A percentile compares a stretch with the other conserved stretches of the same genome.
phyloP scores from a whole-genome alignment of 2,888 invertebrate species.

The Morpho achilles region DNA sequence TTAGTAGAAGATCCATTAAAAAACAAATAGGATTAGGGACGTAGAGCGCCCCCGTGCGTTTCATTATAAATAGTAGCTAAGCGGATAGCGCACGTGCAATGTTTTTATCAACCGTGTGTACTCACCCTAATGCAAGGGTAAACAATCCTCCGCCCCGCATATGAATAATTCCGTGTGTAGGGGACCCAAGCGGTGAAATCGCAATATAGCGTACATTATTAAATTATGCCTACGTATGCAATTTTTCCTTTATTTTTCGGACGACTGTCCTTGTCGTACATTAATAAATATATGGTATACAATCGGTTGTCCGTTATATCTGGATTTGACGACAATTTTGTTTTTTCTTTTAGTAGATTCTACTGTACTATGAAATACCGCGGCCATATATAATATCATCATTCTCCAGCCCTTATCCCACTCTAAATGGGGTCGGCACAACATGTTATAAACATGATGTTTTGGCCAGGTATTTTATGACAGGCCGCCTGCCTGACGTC shows the following conservation, averaged over 20 bases:
- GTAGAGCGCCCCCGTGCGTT: slow-evolving; percentile 37
- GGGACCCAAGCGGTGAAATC: slow-evolving; percentile 49
- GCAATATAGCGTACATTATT: slow-evolving; percentile 72
- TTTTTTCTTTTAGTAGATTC: too few relatives aligned
- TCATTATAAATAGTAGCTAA: slow-evolving; percentile 67
- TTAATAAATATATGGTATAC: too few relatives aligned
- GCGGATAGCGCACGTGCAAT: slow-evolving; percentile 70
- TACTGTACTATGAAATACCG: too few relatives aligned
- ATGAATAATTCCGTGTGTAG: slow-evolving; percentile 68
- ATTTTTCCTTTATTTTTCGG: slow-evolving; percentile 17
- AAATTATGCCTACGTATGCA: slow-evolving; percentile 54
- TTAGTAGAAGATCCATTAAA: slow-evolving; percentile 23
- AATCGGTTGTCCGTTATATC: too few relatives aligned
- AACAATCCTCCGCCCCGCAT: slow-evolving; percentile 59
- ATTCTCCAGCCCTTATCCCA: too few relatives aligned
- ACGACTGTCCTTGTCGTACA: too few relatives aligned
- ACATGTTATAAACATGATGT: too few relatives aligned
- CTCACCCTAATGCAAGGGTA: slow-evolving; percentile 53
- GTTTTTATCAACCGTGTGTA: slow-evolving; percentile 55
- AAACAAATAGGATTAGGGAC: slow-evolving; percentile 51
- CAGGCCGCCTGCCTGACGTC: too few relatives aligned
- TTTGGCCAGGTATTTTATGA: too few relatives aligned
- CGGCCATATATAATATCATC: too few relatives aligned
- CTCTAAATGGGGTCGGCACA: too few relatives aligned
- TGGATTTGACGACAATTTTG: too few relatives aligned